Base-by-base conservation (phyloP, 2,888 invertebrate species). In the Imbricaverruca yamaguchii region DNA sequence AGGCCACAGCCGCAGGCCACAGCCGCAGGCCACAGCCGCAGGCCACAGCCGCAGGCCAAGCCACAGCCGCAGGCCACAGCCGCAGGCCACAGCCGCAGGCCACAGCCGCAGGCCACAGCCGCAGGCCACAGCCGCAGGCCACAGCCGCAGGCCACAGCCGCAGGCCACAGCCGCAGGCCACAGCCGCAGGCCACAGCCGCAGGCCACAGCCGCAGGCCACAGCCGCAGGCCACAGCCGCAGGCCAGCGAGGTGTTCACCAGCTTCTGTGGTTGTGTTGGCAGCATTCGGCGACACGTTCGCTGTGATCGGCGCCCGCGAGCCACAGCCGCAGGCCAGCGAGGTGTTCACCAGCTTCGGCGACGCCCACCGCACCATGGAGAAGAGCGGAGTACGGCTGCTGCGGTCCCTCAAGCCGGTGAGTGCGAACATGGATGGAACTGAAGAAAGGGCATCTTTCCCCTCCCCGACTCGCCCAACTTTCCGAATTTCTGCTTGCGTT, bases 131-230 rank as follows among this genome's bases (percentile, higher is more conserved):
- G 86, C 93, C 96, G 0, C 90, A 95, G 81, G 98, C 98, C 0
- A 96, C n/a, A n/a, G n/a, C n/a, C n/a, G n/a, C n/a, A n/a, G 99
- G 87, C 97, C 98, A 0, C 97, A 98, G 86, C 93, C 96, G 0
- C 90, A 95, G 81, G 98, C 98, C 0, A 96, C n/a, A n/a, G n/a
- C n/a, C n/a, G n/a, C n/a, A n/a, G 99, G 87, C 97, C 98, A 0
- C 97, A 98, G 86, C 93, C 96, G 0, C 90, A 95, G 81, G 98
- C 98, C 0, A 96, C n/a, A n/a, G n/a, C n/a, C n/a, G n/a, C n/a
- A n/a, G 99, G 87, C 97, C 98, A 0, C 97, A 98, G 86, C 93
- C 96, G 0, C 90, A 95, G 81, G 98, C 98, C 0, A 96, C n/a
- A n/a, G n/a, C 13, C 69, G 67, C 87, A 85, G 99, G 87, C 97